These are phyloP conservation scores for Eucriotettix oculatus DNA, from an alignment of 2,888 invertebrate species.

Conservation along the genomic window DNA sequence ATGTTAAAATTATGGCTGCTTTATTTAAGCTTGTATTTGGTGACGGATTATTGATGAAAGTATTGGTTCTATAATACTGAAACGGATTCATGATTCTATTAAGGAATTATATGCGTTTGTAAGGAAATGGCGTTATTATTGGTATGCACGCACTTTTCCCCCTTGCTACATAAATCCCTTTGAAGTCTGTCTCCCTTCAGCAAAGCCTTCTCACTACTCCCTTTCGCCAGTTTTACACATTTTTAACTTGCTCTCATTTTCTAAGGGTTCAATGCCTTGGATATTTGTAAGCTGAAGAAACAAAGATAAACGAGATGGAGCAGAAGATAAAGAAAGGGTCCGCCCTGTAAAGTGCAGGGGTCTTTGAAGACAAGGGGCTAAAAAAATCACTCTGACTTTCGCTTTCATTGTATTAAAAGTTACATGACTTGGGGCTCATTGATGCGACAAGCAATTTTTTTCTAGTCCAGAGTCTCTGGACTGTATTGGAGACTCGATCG, in stretches of 20 bases:
- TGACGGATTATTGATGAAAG: too few relatives aligned
- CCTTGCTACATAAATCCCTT: background rate
- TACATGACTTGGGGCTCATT: conserved; percentile 9
- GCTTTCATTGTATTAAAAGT: conserved; percentile 13
- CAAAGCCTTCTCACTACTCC: background rate
- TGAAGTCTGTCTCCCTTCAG: background rate
- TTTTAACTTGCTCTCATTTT: too few relatives aligned
- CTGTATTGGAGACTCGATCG: too few relatives aligned
- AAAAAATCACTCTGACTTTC: conserved; percentile 10
- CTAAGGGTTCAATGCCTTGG: background rate
- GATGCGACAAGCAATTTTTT: conserved; percentile 1
- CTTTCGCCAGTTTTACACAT: background rate
- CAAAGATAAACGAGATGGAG: conserved; percentile 10
- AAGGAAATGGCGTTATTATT: background rate
- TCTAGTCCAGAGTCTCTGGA: too few relatives aligned
- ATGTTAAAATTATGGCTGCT: too few relatives aligned
- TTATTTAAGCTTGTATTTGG: too few relatives aligned
- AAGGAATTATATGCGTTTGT: too few relatives aligned
- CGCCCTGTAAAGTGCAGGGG: background rate
- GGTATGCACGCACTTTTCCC: background rate
- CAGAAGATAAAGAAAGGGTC: background rate
- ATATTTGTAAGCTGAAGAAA: conserved; percentile 5
- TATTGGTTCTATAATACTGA: too few relatives aligned
- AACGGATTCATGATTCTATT: too few relatives aligned
- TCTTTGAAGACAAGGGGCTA: conserved; percentile 7